These are phyloP conservation scores for Dipodomys stephensi DNA, from an alignment of 2,113 vertebrate genomes.

Conservation along the genomic window DNA sequence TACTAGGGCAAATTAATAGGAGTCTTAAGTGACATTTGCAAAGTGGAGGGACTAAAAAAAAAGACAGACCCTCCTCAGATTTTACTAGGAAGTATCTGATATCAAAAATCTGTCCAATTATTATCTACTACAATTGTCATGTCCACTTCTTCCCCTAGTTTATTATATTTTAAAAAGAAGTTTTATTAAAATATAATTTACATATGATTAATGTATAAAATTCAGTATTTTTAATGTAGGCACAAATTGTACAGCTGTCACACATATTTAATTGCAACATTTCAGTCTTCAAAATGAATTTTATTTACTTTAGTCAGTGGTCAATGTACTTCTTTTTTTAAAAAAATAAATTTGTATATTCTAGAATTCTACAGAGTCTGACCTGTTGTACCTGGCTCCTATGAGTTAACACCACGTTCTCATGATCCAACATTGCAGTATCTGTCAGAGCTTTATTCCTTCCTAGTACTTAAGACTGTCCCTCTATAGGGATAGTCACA, in stretches of 20 bases:
- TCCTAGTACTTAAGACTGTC: not conserved
- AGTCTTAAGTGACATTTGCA: not conserved
- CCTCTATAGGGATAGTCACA: not conserved
- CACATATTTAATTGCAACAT: not conserved
- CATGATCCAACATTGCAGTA: not conserved
- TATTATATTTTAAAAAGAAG: not conserved
- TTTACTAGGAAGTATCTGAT: slow-evolving; percentile 8
- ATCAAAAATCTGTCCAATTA: not conserved
- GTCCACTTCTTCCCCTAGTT: not conserved
- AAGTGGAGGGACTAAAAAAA: not conserved
- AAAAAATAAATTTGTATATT: not conserved
- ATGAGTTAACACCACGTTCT: not conserved
- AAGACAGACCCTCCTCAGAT: not conserved
- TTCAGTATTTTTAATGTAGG: not conserved
- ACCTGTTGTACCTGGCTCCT: not conserved
- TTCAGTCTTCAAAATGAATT: not conserved
- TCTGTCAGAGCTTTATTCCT: not conserved
- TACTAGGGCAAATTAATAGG: not conserved
- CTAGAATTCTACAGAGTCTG: not conserved
- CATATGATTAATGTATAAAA: not conserved
- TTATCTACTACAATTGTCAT: not conserved
- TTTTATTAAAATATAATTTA: slow-evolving; percentile 1
- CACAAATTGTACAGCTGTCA: not conserved
- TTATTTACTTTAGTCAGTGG: not conserved
- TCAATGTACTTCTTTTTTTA: not conserved